These are phyloP conservation scores for Ectemnius cavifrons DNA, from an alignment of 2,888 invertebrate species.

Conservation along the genomic window DNA sequence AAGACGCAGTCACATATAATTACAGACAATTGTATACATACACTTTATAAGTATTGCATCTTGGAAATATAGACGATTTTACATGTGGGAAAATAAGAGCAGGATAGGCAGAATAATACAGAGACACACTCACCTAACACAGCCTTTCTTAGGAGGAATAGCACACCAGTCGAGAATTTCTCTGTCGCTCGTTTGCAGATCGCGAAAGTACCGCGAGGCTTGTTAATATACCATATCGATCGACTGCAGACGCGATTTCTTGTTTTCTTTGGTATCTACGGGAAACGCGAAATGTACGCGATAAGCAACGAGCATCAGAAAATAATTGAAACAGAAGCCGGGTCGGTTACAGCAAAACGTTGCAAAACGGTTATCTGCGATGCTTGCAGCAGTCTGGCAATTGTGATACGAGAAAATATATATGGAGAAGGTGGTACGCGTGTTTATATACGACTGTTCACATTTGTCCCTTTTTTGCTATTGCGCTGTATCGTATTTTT, in stretches of 20 bases:
- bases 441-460: slow-evolving; percentile 21
- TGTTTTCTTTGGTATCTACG: slow-evolving; percentile 50
- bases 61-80: slow-evolving; percentile 56
- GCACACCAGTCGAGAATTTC: slow-evolving; percentile 36
- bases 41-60: slow-evolving; percentile 55
- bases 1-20: slow-evolving; percentile 30
- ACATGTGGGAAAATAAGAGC: slow-evolving; percentile 35
- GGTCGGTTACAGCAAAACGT: not conserved
- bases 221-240: slow-evolving; percentile 10
- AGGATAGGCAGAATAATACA: slow-evolving; percentile 43
- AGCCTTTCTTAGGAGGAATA: slow-evolving; percentile 32
- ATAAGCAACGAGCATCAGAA: slow-evolving; percentile 15
- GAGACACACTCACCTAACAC: slow-evolving; percentile 42
- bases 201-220: slow-evolving; percentile 13
- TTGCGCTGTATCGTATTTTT: slow-evolving; percentile 71
- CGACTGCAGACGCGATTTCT: slow-evolving; percentile 22
- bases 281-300: slow-evolving; percentile 28
- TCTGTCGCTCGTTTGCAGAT: slow-evolving; percentile 26
- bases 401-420: not conserved
- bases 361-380: not conserved
- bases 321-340: slow-evolving; percentile 43
- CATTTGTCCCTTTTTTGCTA: slow-evolving; percentile 59
- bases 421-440: slow-evolving; percentile 12
- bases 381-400: no score
- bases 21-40: slow-evolving; percentile 57